Evolutionary conservation across 2,888 invertebrate genomes (phyloP), one percentile per base, ranked within the genome.

Genomic region (Panzeria rudis): DNA sequence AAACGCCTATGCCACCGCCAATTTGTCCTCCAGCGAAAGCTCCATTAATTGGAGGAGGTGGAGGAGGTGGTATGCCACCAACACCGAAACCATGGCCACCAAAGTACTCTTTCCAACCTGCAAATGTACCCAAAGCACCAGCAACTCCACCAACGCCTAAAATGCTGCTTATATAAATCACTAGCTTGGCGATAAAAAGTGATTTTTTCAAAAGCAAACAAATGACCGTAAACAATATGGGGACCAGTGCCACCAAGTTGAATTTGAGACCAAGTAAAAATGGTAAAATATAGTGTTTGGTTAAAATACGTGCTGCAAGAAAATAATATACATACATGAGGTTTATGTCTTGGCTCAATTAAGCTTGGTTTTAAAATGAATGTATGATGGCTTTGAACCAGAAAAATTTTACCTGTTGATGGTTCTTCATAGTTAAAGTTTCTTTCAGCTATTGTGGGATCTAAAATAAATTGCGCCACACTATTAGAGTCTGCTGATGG

Each of bases 231-330:
- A 97, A 94, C 9, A 97, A 89, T 69, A 97, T 90, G 0, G 97
- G 97, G 17, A 97, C 92, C 81, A 97, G 90, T 0, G 96, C 95
- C 1, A 95, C 94, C 56, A 97, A 92, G 89, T 96, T 96, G 89
- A 97, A 96, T 92, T 97, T 97, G 87, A 97, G 94, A 8, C 97
- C 97, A 13, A 97, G 93, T 1, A 97, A 93, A 88, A 97, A 94
- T 29, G 97, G 97, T 20, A 97, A 93, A n/a, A 97, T 89, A 76
- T 96, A 94, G 86, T 96, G 95, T 87, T 95, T 94, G 71, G 96
- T 94, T 84, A 97, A 89, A 32, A 96, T 92, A 20, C 95, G 95
- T 86, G 95, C 97, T 97, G 94, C 86, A 95, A 95, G 83, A 81
- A 81, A 66, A 52, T 1, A 32, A n/a, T 62, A 38, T n/a, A 59